phyloP scores from a whole-genome alignment of 2,888 invertebrate genomes.

The Lasioglossum villosulum region DNA sequence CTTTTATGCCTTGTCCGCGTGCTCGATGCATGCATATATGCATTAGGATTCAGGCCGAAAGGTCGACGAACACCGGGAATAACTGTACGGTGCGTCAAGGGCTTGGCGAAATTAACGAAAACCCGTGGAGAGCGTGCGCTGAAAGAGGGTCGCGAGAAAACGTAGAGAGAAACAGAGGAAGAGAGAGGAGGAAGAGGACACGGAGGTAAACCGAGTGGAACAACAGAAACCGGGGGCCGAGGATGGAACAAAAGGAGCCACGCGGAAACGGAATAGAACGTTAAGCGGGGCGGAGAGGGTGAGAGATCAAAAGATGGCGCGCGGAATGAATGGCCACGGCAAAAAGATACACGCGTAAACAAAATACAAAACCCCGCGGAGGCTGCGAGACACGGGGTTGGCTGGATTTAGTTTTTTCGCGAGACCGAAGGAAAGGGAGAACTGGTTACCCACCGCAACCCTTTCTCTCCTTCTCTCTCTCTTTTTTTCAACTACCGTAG shows the following conservation, averaged over 20 bases:
- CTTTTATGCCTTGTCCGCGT: constrained; percentile 37
- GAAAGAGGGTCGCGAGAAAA: not conserved
- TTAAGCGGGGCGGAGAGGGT: constrained; percentile 12
- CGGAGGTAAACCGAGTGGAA: constrained; percentile 27
- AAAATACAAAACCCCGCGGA: constrained; percentile 4
- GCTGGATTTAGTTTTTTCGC: not conserved
- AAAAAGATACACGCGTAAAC: constrained; percentile 10
- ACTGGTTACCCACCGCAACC: not conserved
- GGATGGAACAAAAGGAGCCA: constrained; percentile 31
- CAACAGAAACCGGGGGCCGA: constrained; percentile 10
- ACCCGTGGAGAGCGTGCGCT: constrained; percentile 15
- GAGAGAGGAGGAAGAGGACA: not conserved
- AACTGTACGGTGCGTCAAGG: constrained; percentile 27
- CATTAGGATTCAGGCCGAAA: constrained; percentile 52
- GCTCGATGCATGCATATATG: constrained; percentile 50
- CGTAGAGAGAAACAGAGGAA: not conserved
- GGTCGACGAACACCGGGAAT: constrained; percentile 53
- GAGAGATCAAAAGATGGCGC: constrained; percentile 27
- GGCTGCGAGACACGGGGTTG: not conserved
- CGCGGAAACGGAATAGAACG: constrained; percentile 28
- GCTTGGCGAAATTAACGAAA: constrained; percentile 49
- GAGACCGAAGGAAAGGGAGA: not conserved
- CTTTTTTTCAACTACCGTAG: not conserved
- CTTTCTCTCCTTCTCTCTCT: not conserved
- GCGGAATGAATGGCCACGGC: not conserved